Evolutionary conservation across 2,888 invertebrate genomes (phyloP).

Genomic region (Ceramica pisi): DNA sequence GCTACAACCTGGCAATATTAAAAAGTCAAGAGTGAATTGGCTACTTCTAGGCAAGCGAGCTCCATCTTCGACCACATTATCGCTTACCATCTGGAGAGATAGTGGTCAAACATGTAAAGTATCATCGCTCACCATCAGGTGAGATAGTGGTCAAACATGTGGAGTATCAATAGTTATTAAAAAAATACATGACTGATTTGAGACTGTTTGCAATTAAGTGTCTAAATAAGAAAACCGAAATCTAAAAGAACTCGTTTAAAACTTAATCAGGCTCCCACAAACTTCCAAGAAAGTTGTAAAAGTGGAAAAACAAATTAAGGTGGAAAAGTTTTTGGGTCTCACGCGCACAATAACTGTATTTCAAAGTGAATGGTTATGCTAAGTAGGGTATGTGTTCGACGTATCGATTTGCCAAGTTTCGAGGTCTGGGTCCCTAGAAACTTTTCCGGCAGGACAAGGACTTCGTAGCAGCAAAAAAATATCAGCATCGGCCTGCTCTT

Average conservation of each 20-base stretch:
- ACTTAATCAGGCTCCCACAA: constrained; percentile 55
- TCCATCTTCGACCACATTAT: too few relatives aligned
- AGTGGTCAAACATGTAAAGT: too few relatives aligned
- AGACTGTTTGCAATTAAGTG: constrained; percentile 6
- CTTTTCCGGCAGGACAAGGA: neutral
- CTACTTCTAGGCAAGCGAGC: too few relatives aligned
- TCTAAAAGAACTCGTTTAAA: constrained; percentile 41
- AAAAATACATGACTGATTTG: too few relatives aligned
- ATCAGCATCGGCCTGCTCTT: neutral
- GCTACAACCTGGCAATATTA: too few relatives aligned
- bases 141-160: too few relatives aligned
- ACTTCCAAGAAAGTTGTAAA: constrained; percentile 51
- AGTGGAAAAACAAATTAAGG: constrained; percentile 68
- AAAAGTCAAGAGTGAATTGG: too few relatives aligned
- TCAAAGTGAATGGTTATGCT: constrained; percentile 64
- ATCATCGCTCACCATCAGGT: too few relatives aligned
- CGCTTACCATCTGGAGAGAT: too few relatives aligned
- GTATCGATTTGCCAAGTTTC: constrained; percentile 53
- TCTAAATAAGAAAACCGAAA: constrained; percentile 23
- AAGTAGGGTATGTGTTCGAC: constrained; percentile 59
- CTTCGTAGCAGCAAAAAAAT: neutral
- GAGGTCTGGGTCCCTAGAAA: constrained; percentile 23
- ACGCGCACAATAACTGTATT: constrained; percentile 64
- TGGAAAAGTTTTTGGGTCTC: constrained; percentile 62
- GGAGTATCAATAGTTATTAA: too few relatives aligned